Evolutionary conservation across 2,888 invertebrate genomes (phyloP).

Genomic region (Coelinius sp.): DNA sequence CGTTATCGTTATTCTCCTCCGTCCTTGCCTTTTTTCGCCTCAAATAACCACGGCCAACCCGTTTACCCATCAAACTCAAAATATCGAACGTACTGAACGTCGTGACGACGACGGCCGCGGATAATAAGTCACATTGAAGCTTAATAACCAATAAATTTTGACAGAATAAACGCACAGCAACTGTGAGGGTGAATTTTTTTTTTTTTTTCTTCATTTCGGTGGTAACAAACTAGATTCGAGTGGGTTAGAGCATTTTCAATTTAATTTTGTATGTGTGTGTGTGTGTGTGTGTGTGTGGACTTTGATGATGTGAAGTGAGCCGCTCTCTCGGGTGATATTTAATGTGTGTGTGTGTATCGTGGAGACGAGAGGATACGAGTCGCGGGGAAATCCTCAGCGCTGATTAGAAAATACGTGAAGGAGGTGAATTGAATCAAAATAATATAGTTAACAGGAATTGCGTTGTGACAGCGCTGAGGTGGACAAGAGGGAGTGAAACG

Average conservation of each 20-base stretch:
- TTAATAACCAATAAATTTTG: too few species aligned
- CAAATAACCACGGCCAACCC: constrained; percentile 34
- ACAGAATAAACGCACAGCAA: too few species aligned
- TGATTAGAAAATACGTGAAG: constrained; percentile 12
- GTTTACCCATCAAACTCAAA: constrained; percentile 21
- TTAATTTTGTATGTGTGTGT: constrained; percentile 13
- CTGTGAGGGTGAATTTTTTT: not conserved
- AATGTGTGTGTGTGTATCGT: constrained; percentile 13
- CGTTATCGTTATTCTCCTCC: constrained; percentile 53
- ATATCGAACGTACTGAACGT: constrained; percentile 28
- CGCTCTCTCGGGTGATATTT: constrained; percentile 9
- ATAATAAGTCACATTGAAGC: not conserved
- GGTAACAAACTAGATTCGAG: constrained; percentile 17
- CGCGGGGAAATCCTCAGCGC: constrained; percentile 38
- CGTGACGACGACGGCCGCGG: constrained; percentile 23
- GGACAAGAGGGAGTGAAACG: constrained; percentile 26
- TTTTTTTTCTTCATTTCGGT: not conserved
- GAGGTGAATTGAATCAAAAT: constrained; percentile 13
- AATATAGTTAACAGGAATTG: not conserved
- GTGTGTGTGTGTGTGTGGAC: too few species aligned
- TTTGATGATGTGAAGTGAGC: constrained; percentile 16
- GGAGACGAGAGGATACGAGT: constrained; percentile 34
- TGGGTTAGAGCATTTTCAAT: constrained; percentile 15
- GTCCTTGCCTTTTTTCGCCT: constrained; percentile 50
- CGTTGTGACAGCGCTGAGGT: not conserved